These are phyloP conservation scores for Crambe crambe DNA, from an alignment of 37 sponge, comb jelly and placozoan species.

Conservation along the genomic window DNA sequence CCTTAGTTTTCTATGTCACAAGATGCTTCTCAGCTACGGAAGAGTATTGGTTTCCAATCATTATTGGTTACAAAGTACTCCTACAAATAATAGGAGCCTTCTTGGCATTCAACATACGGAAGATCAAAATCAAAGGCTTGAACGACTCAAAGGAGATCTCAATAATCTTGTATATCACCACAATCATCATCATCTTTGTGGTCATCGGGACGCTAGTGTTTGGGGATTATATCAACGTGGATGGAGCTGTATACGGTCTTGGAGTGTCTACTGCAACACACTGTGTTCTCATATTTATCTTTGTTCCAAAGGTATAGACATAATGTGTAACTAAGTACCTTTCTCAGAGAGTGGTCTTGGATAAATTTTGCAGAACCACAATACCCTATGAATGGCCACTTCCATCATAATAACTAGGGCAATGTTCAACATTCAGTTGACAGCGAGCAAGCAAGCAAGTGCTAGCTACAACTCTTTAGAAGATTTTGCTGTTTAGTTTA, in stretches of 20 bases:
- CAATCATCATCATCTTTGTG: slow-evolving; percentile 17
- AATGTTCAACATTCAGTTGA: too few species aligned
- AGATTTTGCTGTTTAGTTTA: too few species aligned
- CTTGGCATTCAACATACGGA: slow-evolving; percentile 55
- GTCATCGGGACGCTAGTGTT: slow-evolving; percentile 16
- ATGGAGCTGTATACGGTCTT: slow-evolving; percentile 20
- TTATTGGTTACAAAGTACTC: slow-evolving; percentile 43
- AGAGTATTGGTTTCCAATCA: slow-evolving; percentile 8
- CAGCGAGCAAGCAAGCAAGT: too few species aligned
- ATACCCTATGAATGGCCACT: background rate
- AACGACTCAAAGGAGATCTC: slow-evolving; percentile 56
- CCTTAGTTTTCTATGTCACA: background rate
- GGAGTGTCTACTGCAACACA: slow-evolving; percentile 26
- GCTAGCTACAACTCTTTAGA: too few species aligned
- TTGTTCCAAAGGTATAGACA: slow-evolving; percentile 55
- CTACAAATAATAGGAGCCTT: slow-evolving; percentile 44
- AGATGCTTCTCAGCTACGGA: slow-evolving; percentile 18
- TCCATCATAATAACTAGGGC: background rate
- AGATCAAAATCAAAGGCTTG: slow-evolving; percentile 57
- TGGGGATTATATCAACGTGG: slow-evolving; percentile 43
- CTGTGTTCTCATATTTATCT: slow-evolving; percentile 32
- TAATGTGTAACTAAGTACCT: background rate
- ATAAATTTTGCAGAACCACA: background rate
- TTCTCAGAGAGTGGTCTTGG: background rate
- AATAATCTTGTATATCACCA: slow-evolving; percentile 50